A percentile compares a stretch with the other conserved stretches of the same genome.
Conservation (phyloP, 2,888 invertebrate genomes). For the Alentia gelatinosa region DNA sequence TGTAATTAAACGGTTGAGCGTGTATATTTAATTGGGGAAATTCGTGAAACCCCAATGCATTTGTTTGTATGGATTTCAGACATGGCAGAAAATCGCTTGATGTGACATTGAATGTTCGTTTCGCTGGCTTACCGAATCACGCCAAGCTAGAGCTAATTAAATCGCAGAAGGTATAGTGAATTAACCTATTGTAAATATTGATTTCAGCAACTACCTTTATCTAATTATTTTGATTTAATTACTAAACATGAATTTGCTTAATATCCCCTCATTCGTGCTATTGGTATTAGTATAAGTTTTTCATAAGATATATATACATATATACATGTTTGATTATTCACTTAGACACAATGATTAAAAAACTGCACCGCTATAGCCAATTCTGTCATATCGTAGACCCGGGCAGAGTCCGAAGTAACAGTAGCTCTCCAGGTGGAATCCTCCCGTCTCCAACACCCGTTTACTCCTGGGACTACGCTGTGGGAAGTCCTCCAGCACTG, state of each 20-base stretch:
- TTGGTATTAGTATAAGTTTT: no score
- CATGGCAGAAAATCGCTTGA: constrained; percentile 87
- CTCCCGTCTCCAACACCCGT: constrained; percentile 84
- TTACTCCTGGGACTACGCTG: constrained; percentile 82
- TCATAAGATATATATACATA: no score
- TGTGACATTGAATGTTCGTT: constrained; percentile 88
- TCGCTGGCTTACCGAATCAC: constrained; percentile 94
- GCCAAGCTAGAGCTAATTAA: constrained; percentile 91
- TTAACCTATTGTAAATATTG: neutral
- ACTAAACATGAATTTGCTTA: no score
- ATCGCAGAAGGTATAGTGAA: constrained; percentile 21
- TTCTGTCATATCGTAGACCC: constrained; percentile 70
- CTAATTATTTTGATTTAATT: no score
- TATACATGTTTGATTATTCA: no score
- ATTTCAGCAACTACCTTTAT: neutral
- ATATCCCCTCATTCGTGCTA: no score
- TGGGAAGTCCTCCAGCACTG: constrained; percentile 83
- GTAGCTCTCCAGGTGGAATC: constrained; percentile 89
- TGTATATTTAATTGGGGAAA: neutral
- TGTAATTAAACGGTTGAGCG: neutral
- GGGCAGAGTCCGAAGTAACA: constrained; percentile 85
- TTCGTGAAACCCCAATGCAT: neutral
- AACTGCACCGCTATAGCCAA: no score
- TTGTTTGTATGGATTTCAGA: constrained; percentile 51
- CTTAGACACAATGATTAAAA: no score